Evolutionary conservation across 2,113 vertebrate species (phyloP).

Genomic region (Eleginops maclovinus): DNA sequence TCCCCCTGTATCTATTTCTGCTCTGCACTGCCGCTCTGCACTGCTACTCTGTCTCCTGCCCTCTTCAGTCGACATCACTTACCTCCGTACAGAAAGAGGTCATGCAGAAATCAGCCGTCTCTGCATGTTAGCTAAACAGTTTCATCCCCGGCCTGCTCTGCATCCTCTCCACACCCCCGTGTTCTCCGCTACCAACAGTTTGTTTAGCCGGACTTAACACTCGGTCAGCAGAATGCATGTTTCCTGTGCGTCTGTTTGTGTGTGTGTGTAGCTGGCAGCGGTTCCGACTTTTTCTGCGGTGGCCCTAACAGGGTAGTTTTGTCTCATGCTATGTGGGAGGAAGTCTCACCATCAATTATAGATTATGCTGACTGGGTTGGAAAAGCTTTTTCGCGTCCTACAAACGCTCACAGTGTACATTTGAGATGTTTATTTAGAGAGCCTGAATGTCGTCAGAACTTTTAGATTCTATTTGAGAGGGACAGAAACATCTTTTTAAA

Average conservation of each 20-base stretch:
- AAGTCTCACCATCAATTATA: constrained; percentile 72
- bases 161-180: constrained; percentile 10
- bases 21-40: constrained; percentile 7
- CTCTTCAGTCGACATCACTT: constrained; percentile 30
- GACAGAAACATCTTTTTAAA: not conserved
- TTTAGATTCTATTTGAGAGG: not conserved
- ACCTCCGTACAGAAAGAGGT: constrained; percentile 32
- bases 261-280: constrained; percentile 48
- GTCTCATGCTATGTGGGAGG: constrained; percentile 61
- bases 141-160: not conserved
- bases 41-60: constrained; percentile 10
- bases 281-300: constrained; percentile 33
- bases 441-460: not conserved
- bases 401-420: constrained; percentile 3
- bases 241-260: constrained; percentile 46
- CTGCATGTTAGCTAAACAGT: constrained; percentile 15
- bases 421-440: constrained; percentile 6
- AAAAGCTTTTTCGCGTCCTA: constrained; percentile 24
- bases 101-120: constrained; percentile 35
- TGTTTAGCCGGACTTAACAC: constrained; percentile 53
- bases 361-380: constrained; percentile 69
- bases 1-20: constrained; percentile 8
- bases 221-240: constrained; percentile 55
- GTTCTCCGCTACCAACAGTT: constrained; percentile 29
- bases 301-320: constrained; percentile 47